Evolutionary conservation across 2,797 vertebrate genomes (phyloP).

Genomic region (Hirundo rustica): DNA sequence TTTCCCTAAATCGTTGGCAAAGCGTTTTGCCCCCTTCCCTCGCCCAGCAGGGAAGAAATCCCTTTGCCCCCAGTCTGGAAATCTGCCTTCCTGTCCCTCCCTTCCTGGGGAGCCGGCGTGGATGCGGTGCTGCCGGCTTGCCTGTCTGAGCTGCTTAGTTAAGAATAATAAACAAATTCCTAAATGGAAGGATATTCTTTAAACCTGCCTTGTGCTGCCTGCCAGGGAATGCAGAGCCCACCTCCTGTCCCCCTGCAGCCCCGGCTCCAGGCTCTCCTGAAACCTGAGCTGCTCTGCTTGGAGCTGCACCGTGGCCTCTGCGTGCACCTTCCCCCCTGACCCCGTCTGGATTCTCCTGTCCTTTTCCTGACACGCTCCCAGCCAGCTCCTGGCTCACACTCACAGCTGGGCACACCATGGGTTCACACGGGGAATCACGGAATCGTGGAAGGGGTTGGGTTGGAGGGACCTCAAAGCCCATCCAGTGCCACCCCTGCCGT

Average conservation of each 20-base stretch:
- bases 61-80: constrained; percentile 54
- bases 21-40: not conserved
- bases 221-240: constrained; percentile 74
- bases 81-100: constrained; percentile 65
- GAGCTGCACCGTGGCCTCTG: constrained; percentile 77
- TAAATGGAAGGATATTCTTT: constrained; percentile 77
- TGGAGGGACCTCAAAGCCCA: fast-evolving
- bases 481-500: not conserved
- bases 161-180: constrained; percentile 82
- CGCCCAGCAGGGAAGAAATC: not conserved
- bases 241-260: constrained; percentile 69
- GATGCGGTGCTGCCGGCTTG: constrained; percentile 44
- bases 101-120: constrained; percentile 61
- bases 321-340: constrained; percentile 89
- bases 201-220: constrained; percentile 74
- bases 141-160: constrained; percentile 75
- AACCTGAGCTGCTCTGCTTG: constrained; percentile 53
- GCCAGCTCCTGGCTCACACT: not conserved
- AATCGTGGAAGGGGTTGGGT: fast-evolving
- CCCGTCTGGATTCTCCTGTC: constrained; percentile 81
- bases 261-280: constrained; percentile 71
- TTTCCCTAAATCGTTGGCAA: not conserved
- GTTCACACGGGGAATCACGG: fast-evolving
- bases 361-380: constrained; percentile 57
- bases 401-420: fast-evolving